Conservation (phyloP, 2,113 vertebrate genomes). For the Notarius lentiginosus region DNA sequence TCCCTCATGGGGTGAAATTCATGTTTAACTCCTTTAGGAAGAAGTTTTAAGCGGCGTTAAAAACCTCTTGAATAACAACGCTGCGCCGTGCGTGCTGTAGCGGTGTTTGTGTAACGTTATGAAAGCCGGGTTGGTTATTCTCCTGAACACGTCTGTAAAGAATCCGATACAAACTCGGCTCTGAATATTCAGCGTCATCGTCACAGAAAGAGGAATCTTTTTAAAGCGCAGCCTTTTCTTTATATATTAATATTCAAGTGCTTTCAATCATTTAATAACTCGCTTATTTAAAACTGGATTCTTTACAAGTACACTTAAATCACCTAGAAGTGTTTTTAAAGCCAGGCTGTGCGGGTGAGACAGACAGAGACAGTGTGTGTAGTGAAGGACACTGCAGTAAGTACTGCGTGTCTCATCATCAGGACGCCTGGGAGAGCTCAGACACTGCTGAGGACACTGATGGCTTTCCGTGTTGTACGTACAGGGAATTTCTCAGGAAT, state of each 20-base stretch:
- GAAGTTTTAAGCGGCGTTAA: not conserved
- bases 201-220: not conserved
- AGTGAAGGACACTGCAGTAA: slow-evolving; percentile 9
- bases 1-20: not conserved
- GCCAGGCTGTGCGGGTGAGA: not conserved
- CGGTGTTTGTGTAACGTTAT: not conserved
- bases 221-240: not conserved
- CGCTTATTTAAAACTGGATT: no score
- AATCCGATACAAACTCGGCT: no score
- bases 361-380: not conserved
- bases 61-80: not conserved
- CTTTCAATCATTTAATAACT: not conserved
- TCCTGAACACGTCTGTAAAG: not conserved
- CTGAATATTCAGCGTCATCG: not conserved
- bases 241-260: not conserved
- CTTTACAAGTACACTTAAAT: no score
- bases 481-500: no score
- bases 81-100: not conserved
- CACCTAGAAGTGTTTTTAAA: not conserved
- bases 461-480: no score
- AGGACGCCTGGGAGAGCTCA: not conserved
- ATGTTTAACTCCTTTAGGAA: not conserved
- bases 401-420: not conserved
- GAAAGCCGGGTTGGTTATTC: not conserved
- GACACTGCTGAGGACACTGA: not conserved